Evolutionary conservation across 2,888 invertebrate species (phyloP).

Genomic region (Megastigmus dorsalis): DNA sequence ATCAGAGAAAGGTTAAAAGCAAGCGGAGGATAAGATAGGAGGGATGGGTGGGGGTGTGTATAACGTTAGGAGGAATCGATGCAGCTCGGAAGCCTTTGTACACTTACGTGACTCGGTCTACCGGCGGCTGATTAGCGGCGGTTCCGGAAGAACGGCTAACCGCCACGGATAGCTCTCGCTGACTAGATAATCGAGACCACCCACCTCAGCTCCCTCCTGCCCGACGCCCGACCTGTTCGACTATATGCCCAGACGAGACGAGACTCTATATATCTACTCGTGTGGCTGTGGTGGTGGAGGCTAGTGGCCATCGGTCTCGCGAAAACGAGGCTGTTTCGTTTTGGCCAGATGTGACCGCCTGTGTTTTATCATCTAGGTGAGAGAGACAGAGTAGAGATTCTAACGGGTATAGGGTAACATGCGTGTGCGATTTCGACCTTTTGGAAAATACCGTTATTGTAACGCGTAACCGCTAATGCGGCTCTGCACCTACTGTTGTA

Average conservation of each 20-base stretch:
- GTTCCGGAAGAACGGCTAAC: constrained; percentile 60
- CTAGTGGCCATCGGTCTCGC: background rate
- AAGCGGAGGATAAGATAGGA: no score
- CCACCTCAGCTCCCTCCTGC: background rate
- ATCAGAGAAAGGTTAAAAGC: no score
- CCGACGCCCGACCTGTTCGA: no score
- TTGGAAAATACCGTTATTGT: no score
- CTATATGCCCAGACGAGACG: no score
- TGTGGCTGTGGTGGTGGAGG: background rate
- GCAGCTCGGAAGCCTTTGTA: constrained; percentile 34
- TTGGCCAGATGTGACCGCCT: no score
- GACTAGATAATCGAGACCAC: constrained; percentile 43
- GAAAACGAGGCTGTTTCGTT: constrained; percentile 6
- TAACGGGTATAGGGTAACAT: no score
- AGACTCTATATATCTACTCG: background rate
- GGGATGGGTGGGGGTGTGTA: background rate
- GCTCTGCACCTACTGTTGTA: no score
- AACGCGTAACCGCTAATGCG: no score
- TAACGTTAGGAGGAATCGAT: constrained; percentile 12
- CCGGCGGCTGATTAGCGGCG: constrained; percentile 59
- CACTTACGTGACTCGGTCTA: constrained; percentile 54
- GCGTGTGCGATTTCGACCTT: no score
- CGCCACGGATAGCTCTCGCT: constrained; percentile 55
- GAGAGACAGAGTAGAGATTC: no score
- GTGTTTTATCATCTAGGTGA: no score